Evolutionary conservation across 2,888 invertebrate genomes (phyloP), one percentile per base, ranked within the genome.

Genomic region (Trissolcus japonicus): DNA sequence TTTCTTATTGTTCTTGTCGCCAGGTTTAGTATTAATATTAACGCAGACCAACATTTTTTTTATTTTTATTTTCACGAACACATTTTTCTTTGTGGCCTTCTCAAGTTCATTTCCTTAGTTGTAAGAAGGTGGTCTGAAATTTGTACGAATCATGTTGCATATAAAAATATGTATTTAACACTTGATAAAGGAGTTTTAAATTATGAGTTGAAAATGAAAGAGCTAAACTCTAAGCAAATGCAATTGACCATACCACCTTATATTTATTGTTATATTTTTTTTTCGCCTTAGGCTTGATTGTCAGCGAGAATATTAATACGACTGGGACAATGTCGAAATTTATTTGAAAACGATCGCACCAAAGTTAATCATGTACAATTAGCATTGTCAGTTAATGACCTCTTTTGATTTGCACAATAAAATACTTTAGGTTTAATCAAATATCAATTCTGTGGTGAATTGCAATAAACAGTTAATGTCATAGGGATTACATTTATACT

Each of bases 1-100:
- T 51, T 56, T 56, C 2, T 59, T 21, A 6, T 51, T 59, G 56
- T 54, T 59, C 11, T 75, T 53, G 57, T 59, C 60, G 61, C 40
- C 17, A 53, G 17, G 6, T 13, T 25, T n/a, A 29, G 19, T 71
- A 66, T 57, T 76, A 76, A 46, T 71, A 66, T 55, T 72, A 71
- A 35, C 35, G 35, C 35, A 35, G 35, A 35, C 35, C 35, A 35
- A 35, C 35, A 9, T 35, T 9, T 35, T n/a, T 35, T 35, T 40
- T 54, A 16, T 21, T 53, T 19, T 25, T 14, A 9, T 51, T 62
- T 11, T 54, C 40, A 25, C 65, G 73, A 72, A 72, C 72, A 66
- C 66, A 61, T 43, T 65, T 68, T 57, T 51, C 41, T 9, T 6
- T 48, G 60, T 61, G 61, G 60, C 57, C 53, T 40, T 61, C 60